Percentiles rank a stretch among this genome's conserved stretches.
Conservation (phyloP, 2,888 invertebrate genomes). For the Agrilus cyanescens region DNA sequence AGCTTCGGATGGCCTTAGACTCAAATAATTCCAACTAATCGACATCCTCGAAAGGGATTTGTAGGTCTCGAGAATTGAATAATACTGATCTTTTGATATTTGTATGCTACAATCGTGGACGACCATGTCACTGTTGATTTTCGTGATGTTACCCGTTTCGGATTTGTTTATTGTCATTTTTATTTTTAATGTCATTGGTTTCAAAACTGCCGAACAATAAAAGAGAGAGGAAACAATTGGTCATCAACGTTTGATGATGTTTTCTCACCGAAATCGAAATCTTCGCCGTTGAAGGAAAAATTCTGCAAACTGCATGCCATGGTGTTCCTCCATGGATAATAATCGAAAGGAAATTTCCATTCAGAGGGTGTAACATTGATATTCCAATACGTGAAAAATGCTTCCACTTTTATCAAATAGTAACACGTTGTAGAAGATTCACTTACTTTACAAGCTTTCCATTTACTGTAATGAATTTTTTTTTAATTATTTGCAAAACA, state of each 20-base stretch:
- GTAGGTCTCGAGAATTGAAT: conserved; percentile 44
- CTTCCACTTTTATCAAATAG: conserved; percentile 65
- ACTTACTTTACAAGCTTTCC: conserved; percentile 53
- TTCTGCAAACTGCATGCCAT: conserved; percentile 65
- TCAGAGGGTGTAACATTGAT: conserved; percentile 39
- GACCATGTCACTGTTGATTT: conserved; percentile 57
- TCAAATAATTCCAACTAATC: conserved; percentile 47
- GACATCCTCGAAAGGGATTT: conserved; percentile 52
- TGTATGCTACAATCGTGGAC: conserved; percentile 65
- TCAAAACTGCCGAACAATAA: conserved; percentile 48
- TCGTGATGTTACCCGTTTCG: conserved; percentile 41
- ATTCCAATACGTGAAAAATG: conserved; percentile 69
- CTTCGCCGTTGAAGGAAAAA: conserved; percentile 64
- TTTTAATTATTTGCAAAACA: not conserved
- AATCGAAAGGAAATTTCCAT: conserved; percentile 46
- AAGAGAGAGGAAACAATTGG: no score
- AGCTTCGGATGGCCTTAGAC: conserved; percentile 26
- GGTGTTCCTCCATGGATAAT: conserved; percentile 61
- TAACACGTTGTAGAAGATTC: conserved; percentile 39
- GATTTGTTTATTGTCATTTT: conserved; percentile 56
- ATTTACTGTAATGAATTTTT: conserved; percentile 46
- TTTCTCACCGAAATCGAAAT: conserved; percentile 67
- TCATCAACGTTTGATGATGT: not conserved
- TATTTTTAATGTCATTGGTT: conserved; percentile 66
- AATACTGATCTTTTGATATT: conserved; percentile 59